Conservation (phyloP, 23 tunicate genomes). For the Oikopleura albicans region DNA sequence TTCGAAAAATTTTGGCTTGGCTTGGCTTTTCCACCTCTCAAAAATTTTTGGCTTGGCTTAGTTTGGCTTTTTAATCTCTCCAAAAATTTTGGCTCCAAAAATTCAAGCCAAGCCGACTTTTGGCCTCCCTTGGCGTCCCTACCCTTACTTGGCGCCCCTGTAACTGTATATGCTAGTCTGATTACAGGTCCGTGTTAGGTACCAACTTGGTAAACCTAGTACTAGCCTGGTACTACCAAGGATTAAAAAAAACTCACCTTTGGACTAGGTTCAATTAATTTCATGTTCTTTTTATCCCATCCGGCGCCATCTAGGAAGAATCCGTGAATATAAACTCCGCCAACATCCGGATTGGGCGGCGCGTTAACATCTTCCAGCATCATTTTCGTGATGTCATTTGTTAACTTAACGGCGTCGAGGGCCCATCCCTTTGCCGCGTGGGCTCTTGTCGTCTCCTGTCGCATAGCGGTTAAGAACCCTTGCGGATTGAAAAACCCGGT, state of each 20-base stretch:
- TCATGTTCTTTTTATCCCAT: constrained; percentile 79
- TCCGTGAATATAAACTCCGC: constrained; percentile 94
- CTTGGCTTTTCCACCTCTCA: too few relatives aligned
- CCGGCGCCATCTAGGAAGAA: constrained; percentile 97
- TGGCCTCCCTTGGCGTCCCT: too few relatives aligned
- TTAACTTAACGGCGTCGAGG: constrained; percentile 66
- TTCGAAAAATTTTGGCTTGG: too few relatives aligned
- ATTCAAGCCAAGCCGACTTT: too few relatives aligned
- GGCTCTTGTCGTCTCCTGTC: constrained; percentile 94
- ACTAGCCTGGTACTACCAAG: too few relatives aligned
- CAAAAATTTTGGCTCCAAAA: too few relatives aligned
- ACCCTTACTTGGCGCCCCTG: too few relatives aligned
- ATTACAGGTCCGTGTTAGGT: too few relatives aligned
- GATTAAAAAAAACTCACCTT: constrained; percentile 19
- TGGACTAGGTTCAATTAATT: constrained; percentile 58
- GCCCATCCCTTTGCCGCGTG: constrained; percentile 99
- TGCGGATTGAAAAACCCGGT: constrained; percentile 99
- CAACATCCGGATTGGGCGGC: constrained; percentile 87
- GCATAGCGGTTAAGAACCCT: constrained; percentile 97
- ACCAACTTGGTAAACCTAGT: too few relatives aligned
- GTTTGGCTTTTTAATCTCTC: too few relatives aligned
- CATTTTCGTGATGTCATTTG: constrained; percentile 87
- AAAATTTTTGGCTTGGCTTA: too few relatives aligned
- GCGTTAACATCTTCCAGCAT: constrained; percentile 83
- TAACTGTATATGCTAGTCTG: too few relatives aligned